phyloP scores from a whole-genome alignment of 2,888 invertebrate genomes.

The Dysmachus trigonus region DNA sequence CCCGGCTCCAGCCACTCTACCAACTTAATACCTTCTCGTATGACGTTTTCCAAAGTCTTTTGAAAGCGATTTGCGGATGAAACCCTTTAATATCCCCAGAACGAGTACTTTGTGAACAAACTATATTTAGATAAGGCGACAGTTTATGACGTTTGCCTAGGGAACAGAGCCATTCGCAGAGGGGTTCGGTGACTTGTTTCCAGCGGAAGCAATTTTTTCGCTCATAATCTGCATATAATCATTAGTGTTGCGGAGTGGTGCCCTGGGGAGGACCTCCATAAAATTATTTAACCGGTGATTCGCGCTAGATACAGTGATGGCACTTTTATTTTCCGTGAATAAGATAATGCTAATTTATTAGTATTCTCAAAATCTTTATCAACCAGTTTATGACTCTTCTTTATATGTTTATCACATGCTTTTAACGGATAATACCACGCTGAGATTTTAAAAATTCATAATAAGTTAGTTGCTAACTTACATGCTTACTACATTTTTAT shows the following conservation, averaged over 20 bases:
- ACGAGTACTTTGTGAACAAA: conserved; percentile 16
- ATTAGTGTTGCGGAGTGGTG: neutral
- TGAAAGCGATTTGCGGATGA: conserved; percentile 10
- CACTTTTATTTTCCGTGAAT: no score
- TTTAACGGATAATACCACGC: no score
- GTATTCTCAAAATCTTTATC: no score
- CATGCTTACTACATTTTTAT: no score
- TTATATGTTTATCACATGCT: no score
- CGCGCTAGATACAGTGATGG: neutral
- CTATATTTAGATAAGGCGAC: conserved; percentile 25
- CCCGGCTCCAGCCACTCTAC: neutral
- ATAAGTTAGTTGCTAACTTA: no score
- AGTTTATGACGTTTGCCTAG: conserved; percentile 10
- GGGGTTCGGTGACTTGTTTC: neutral
- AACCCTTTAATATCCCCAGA: conserved; percentile 30
- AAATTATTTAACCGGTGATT: neutral
- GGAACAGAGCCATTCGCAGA: neutral
- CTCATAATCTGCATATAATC: neutral
- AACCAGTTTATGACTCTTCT: no score
- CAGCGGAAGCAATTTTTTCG: neutral
- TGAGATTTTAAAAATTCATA: no score
- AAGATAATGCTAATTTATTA: no score
- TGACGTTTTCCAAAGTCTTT: conserved; percentile 34
- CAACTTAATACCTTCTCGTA: conserved; percentile 1
- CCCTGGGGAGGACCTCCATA: neutral